Percentiles rank a stretch among this genome's conserved stretches.
phyloP scores from a whole-genome alignment of 1,140 invertebrate species.

The Drosophila nigrodunni region DNA sequence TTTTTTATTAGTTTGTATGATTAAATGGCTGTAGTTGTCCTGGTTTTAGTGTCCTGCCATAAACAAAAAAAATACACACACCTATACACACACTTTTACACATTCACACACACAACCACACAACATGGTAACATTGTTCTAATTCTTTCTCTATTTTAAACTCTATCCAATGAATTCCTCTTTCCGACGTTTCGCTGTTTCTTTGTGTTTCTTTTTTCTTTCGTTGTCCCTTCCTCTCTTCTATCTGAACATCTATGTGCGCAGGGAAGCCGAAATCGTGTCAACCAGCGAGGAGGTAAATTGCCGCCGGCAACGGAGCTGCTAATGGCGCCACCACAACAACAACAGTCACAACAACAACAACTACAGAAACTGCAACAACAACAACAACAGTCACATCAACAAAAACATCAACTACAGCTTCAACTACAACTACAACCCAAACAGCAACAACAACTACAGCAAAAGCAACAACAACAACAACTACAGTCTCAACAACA shows the following conservation, averaged over 20 bases:
- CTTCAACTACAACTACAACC: conserved; percentile 51
- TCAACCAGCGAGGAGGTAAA: conserved; percentile 60
- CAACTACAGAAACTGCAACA: conserved; percentile 44
- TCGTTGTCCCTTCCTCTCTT: conserved; percentile 36
- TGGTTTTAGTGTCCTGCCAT: conserved; percentile 40
- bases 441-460: conserved; percentile 47
- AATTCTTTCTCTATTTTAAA: conserved; percentile 60
- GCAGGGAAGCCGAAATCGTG: conserved; percentile 63
- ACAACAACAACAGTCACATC: conserved; percentile 49
- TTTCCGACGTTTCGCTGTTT: conserved; percentile 53
- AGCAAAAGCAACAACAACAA: conserved; percentile 50
- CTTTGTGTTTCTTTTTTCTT: conserved; percentile 1
- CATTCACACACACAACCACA: conserved; percentile 38
- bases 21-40: conserved; percentile 26
- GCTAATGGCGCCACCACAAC: conserved; percentile 61
- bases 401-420: conserved; percentile 61
- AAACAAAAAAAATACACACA: conserved; percentile 27
- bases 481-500: conserved; percentile 40
- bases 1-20: conserved; percentile 15
- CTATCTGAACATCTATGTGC: conserved; percentile 19
- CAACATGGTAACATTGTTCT: conserved; percentile 47
- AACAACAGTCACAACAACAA: conserved; percentile 60
- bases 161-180: conserved; percentile 30
- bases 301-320: conserved; percentile 59
- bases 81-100: conserved; percentile 30